These are phyloP conservation scores for Electrophaes corylata DNA, from an alignment of 2,888 invertebrate genomes.

Conservation along the genomic window DNA sequence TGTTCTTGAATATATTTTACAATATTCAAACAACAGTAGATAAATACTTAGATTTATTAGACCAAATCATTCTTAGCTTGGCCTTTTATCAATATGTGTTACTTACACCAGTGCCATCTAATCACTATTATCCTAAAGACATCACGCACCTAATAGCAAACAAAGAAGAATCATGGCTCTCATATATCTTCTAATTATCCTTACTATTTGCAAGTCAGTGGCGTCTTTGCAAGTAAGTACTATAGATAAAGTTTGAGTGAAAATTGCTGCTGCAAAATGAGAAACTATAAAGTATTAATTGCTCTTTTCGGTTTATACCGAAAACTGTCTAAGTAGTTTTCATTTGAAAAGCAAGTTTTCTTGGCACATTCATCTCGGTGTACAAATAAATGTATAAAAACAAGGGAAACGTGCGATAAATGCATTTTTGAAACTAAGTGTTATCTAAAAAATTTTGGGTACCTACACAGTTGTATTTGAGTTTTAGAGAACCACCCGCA, in stretches of 20 bases:
- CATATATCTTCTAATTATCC: slow-evolving; percentile 5
- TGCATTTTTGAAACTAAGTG: no score
- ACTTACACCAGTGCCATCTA: background rate
- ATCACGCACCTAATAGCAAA: background rate
- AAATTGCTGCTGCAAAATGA: slow-evolving; percentile 31
- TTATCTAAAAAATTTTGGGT: no score
- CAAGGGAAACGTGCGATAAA: no score
- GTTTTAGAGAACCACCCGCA: no score
- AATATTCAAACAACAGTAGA: no score
- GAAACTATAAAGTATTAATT: slow-evolving; percentile 31
- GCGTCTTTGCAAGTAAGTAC: slow-evolving; percentile 23
- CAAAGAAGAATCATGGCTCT: background rate
- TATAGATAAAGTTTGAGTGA: slow-evolving; percentile 25
- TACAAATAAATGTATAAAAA: no score
- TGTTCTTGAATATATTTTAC: no score
- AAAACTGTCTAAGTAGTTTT: slow-evolving; percentile 21
- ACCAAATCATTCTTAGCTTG: no score
- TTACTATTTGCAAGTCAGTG: slow-evolving; percentile 7
- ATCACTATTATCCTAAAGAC: background rate
- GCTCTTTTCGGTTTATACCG: slow-evolving; percentile 20
- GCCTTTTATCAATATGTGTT: background rate
- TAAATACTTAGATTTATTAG: no score
- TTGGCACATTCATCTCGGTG: background rate
- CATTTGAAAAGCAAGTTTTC: slow-evolving; percentile 9
- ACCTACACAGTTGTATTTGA: no score